A percentile compares a stretch with the other conserved stretches of the same genome.
phyloP scores from a whole-genome alignment of 2,113 vertebrate species.

The Bufo bufo region DNA sequence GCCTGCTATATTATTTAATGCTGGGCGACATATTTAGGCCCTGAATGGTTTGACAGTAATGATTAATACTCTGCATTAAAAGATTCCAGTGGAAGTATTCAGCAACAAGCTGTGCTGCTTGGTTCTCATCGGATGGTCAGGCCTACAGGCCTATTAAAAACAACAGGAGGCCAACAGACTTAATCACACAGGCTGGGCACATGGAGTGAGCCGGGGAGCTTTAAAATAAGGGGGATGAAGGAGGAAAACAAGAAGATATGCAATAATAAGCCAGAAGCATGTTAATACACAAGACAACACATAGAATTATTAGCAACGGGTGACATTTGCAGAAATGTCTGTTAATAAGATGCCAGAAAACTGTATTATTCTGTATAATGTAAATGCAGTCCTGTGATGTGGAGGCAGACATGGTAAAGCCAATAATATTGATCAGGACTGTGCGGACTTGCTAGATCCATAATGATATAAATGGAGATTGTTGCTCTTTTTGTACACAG shows the following conservation, averaged over 20 bases:
- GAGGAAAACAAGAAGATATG: slow-evolving; percentile 61
- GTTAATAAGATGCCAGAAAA: not conserved
- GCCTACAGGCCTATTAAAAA: slow-evolving; percentile 76
- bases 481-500: slow-evolving; percentile 2
- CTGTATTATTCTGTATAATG: not conserved
- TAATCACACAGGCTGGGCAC: slow-evolving; percentile 79
- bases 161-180: slow-evolving; percentile 78
- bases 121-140: slow-evolving; percentile 76
- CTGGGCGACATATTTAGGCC: slow-evolving; percentile 73
- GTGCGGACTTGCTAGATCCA: not conserved
- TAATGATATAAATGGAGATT: slow-evolving; percentile 10
- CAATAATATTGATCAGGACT: slow-evolving; percentile 17
- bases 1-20: slow-evolving; percentile 71
- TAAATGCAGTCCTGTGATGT: not conserved
- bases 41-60: slow-evolving; percentile 78
- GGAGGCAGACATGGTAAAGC: not conserved
- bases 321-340: not conserved
- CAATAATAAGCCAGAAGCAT: slow-evolving; percentile 28
- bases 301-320: not conserved
- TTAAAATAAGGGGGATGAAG: slow-evolving; percentile 57
- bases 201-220: slow-evolving; percentile 68
- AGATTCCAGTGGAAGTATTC: slow-evolving; percentile 80
- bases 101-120: slow-evolving; percentile 72
- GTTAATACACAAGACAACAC: slow-evolving; percentile 39
- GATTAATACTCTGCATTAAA: slow-evolving; percentile 86